Base-by-base conservation (phyloP, 2,797 vertebrate species). In the Chiroxiphia lanceolata region DNA sequence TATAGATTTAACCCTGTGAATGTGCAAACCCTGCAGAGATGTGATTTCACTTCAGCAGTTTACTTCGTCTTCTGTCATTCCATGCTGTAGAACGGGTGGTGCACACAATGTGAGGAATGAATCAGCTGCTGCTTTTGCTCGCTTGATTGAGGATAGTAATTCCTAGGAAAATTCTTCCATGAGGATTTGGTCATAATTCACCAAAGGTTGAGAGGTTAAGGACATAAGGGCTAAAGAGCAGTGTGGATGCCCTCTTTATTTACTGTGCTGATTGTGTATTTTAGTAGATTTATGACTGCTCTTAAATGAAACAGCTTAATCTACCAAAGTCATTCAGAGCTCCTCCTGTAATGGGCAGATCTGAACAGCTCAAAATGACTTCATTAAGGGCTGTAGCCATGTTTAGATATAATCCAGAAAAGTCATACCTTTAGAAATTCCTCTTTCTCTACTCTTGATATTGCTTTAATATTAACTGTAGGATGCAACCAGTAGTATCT, bases 1-100 rank as follows among this genome's bases (percentile, higher is more conserved):
- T 78, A 87, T 90, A 93, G 88, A 78, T 94, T 94, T 96, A 86
- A 89, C 78, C 84, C 56, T 64, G 80, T 92, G 31, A 51, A 69
- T 61, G 57, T 64, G 67, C 61, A 79, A 96, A 91, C 70, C 83
- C 70, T 93, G 51, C 5, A 18, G 92, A 89, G 78, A 89, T 69
- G 82, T 11, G 27, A 77, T 93, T 96, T 67, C 79, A 78, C 64
- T 89, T 93, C 84, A 93, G 71, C 74, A 67, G 70, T 89, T 97
- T 47, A 44, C 53, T 95, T 96, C 90, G 42, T 94, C 47, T 88
- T 95, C 60, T 91, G 80, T 87, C 44, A 47, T 64, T 61, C 56
- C 61, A 27, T 20, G 7, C 63, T 86, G 53, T 65, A 64, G 34
- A 82, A 90, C 3, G 54, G 67, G 31, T 44, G 17, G 63, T 67